These are phyloP conservation scores for Aricia agestis DNA, from an alignment of 1,140 invertebrate species.

Conservation along the genomic window DNA sequence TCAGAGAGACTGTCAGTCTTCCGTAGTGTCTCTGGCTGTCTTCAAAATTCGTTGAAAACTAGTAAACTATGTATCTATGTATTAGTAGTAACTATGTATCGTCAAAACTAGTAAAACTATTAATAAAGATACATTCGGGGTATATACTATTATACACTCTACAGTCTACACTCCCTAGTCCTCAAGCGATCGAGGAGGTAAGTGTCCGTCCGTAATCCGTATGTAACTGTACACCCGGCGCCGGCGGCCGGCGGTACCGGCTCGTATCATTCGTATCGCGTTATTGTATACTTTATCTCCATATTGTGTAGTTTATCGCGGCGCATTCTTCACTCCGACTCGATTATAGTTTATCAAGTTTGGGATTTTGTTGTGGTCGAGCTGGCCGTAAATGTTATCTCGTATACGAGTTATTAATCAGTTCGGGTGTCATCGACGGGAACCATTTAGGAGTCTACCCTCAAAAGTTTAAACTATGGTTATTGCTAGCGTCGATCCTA, in stretches of 20 bases:
- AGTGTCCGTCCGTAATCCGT: not conserved
- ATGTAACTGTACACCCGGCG: not conserved
- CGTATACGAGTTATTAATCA: not conserved
- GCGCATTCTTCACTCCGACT: not conserved
- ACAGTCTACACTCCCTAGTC: too few species aligned
- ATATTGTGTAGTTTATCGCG: not conserved
- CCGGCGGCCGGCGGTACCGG: not conserved
- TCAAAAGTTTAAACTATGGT: not conserved
- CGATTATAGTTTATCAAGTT: not conserved
- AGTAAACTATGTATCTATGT: too few species aligned
- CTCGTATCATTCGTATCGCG: not conserved
- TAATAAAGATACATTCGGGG: too few species aligned
- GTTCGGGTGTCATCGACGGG: not conserved
- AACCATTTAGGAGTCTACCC: not conserved
- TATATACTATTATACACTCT: too few species aligned
- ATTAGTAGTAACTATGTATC: too few species aligned
- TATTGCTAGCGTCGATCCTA: not conserved
- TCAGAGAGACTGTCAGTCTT: too few species aligned
- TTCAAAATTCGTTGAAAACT: too few species aligned
- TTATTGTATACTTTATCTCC: not conserved
- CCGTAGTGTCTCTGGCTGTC: too few species aligned
- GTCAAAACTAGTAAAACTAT: too few species aligned
- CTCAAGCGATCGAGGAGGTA: not conserved
- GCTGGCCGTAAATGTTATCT: not conserved
- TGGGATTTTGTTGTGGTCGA: not conserved